Conservation (phyloP, 1,140 invertebrate genomes). For the Chionoecetes opilio region DNA sequence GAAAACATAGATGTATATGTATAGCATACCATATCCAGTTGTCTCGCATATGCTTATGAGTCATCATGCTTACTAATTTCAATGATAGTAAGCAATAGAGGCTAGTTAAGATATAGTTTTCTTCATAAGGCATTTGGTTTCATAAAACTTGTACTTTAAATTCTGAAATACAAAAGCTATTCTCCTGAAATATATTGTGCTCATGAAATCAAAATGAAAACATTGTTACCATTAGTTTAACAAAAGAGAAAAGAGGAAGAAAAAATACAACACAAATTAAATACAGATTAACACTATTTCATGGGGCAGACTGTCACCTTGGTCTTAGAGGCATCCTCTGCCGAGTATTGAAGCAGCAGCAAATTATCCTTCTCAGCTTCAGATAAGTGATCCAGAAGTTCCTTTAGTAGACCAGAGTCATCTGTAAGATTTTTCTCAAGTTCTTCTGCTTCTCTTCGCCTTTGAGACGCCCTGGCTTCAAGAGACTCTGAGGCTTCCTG, state of each 20-base stretch:
- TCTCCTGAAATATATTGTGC: no score
- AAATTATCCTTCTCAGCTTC: slow-evolving; percentile 72
- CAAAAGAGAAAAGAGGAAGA: no score
- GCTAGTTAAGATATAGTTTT: no score
- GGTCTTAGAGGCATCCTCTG: slow-evolving; percentile 72
- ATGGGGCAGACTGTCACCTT: slow-evolving; percentile 47
- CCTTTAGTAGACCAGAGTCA: slow-evolving; percentile 70
- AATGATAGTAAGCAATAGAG: no score
- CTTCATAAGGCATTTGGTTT: no score
- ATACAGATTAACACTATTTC: not conserved
- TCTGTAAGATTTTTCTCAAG: slow-evolving; percentile 64
- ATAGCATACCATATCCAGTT: not conserved
- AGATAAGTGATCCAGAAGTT: slow-evolving; percentile 66
- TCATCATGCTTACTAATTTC: no score
- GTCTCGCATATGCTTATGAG: no score
- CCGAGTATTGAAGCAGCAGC: slow-evolving; percentile 70
- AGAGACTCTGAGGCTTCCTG: slow-evolving; percentile 67
- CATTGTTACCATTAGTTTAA: no score
- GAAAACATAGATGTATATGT: not conserved
- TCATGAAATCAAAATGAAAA: no score
- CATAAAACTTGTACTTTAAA: no score
- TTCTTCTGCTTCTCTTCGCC: slow-evolving; percentile 64
- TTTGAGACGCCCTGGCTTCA: slow-evolving; percentile 52
- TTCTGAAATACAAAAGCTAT: no score
- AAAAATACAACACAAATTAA: not conserved